These are phyloP conservation scores for Cydia amplana DNA, from an alignment of 1,140 invertebrate species.

Conservation along the genomic window DNA sequence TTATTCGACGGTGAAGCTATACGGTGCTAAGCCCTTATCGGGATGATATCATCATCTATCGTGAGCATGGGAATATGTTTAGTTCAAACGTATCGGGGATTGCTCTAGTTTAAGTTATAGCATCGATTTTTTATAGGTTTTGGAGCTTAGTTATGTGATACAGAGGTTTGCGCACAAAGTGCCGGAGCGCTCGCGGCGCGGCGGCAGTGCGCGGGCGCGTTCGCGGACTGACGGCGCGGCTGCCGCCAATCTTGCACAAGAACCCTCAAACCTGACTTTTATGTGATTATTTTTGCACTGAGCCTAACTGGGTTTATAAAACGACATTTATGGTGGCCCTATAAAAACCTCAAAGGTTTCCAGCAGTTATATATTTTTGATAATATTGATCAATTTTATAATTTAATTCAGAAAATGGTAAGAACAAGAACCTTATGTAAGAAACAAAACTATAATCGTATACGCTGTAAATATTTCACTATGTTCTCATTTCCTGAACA, in stretches of 20 bases:
- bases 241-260: slow-evolving; percentile 16
- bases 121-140: background rate
- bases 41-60: background rate
- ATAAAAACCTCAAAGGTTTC: background rate
- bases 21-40: background rate
- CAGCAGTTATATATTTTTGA: too few relatives aligned
- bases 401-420: too few relatives aligned
- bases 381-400: too few relatives aligned
- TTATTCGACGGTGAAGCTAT: slow-evolving; percentile 5
- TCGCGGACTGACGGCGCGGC: background rate
- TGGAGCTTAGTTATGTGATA: background rate
- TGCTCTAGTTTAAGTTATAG: background rate
- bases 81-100: background rate
- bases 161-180: background rate
- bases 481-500: too few relatives aligned
- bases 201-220: slow-evolving; percentile 22
- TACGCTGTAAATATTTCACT: too few relatives aligned
- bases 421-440: too few relatives aligned
- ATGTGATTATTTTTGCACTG: slow-evolving; percentile 19
- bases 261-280: slow-evolving; percentile 28
- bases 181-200: slow-evolving; percentile 12
- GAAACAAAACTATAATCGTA: too few relatives aligned
- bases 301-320: slow-evolving; percentile 14
- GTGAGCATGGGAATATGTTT: background rate
- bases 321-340: background rate